Base-by-base conservation (phyloP, 2,888 invertebrate genomes). In the Spilosoma lubricipeda region DNA sequence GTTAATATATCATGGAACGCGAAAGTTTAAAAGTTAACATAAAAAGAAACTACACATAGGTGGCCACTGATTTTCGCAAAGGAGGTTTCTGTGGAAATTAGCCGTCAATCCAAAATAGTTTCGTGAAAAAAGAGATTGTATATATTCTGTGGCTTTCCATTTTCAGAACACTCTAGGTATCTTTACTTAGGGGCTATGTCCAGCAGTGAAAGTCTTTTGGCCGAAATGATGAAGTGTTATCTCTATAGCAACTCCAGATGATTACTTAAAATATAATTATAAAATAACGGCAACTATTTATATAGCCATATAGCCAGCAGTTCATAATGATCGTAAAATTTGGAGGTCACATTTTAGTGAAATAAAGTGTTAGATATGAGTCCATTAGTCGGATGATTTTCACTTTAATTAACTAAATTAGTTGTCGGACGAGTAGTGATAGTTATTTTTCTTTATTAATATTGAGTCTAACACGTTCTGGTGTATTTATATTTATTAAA, bases 271-370 rank as follows among this genome's bases (percentile, higher is more conserved):
- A 15, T 30, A 63, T 63, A 63, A 63, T 63, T 63, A 63, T 63
- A 69, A 15, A 66, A 68, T 82, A 80, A 76, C 75, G 77, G 70
- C 70, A 63, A 42, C 69, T 36, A 76, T 78, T 84, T 84, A 80
- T 81, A 72, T 15, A 71, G 78, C 83, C 82, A 86, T 81, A 76
- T 77, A 82, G 15, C 8, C 8, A 18, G 18, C 15, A 63, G 83
- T 86, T 87, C 80, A 85, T 84, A 83, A 79, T 77, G 72, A 74
- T 82, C 78, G 77, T 75, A 74, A 74, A 77, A 90, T 87, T 89
- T 89, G 88, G 91, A 90, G 90, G 90, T 88, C 87, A 88, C 81
- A 73, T 82, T 78, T 79, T 80, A 83, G 85, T 80, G 76, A 85
- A 87, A 86, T 82, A 77, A 82, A 79, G 77, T 81, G 77, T 79